A percentile compares a stretch with the other conserved stretches of the same genome.
These are phyloP conservation scores for Ophiodon elongatus DNA, from an alignment of 2,113 vertebrate species.

Conservation along the genomic window DNA sequence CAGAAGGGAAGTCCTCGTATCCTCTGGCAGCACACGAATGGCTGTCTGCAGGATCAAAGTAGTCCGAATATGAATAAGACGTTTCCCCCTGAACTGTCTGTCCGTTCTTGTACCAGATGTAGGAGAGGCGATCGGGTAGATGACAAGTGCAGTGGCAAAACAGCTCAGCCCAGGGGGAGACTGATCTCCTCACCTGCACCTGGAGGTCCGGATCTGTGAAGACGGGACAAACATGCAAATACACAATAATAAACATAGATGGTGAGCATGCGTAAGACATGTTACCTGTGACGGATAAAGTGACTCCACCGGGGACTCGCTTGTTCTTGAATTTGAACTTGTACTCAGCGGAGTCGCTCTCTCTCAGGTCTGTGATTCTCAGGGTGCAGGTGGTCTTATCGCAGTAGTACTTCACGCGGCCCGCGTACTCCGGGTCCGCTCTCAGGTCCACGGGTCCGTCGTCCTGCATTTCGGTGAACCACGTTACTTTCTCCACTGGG, in stretches of 20 bases:
- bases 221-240: not conserved
- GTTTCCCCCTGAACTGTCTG: rapidly evolving
- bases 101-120: constrained; percentile 39
- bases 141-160: constrained; percentile 6
- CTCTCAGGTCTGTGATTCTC: too few relatives aligned
- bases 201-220: not conserved
- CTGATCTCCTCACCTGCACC: not conserved
- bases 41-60: rapidly evolving
- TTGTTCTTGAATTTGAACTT: constrained; percentile 27
- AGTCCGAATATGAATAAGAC: rapidly evolving
- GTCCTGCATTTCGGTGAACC: not conserved
- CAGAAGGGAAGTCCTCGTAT: not conserved
- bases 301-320: constrained; percentile 11
- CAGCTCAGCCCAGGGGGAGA: not conserved
- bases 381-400: not conserved
- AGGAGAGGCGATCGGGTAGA: not conserved
- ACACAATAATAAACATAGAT: not conserved
- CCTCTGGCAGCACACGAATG: constrained; percentile 15
- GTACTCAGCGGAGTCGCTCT: constrained; percentile 37
- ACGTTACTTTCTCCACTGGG: not conserved
- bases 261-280: not conserved
- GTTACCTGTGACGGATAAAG: constrained; percentile 24
- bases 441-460: not conserved
- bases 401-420: not conserved
- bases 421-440: not conserved